Base-by-base conservation (phyloP, 64 coral and sea anemone species). In the Pocillopora damicornis region DNA sequence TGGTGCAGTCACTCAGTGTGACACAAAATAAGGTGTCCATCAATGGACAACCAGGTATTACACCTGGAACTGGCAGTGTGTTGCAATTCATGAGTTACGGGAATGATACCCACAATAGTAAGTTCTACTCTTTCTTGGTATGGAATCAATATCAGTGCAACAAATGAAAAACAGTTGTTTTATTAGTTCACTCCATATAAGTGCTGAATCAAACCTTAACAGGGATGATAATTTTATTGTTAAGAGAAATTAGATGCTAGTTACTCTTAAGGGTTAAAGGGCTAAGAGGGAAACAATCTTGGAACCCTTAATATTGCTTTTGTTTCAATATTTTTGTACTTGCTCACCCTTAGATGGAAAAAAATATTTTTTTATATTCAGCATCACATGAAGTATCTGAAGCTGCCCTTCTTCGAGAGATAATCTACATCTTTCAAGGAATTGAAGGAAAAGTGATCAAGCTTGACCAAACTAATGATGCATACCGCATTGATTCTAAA, bases 391-490 rank as follows among this genome's bases (percentile, higher is more conserved):
- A 98, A 88, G 80, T 92, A 61, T 95, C 96, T 35, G 96, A 98
- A 87, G 90, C 90, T 45, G 59, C 89, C 11, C 90, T 98, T 3
- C 80, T 98, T 35, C 91, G 93, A 66, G 96, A 98, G 37, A 90
- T 98, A 13, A 98, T 98, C 30, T 98, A 95, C 75, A 89, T 98
- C 15, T 98, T 98, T 75, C 96, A 98, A 90, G 96, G 96, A 73
- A 98, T 98, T 86, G 96, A 98, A 88, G 96, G 96, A 64, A 98
- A 94, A 51, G 80, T 95, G 3, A 98, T 98, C 56, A 98, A 98
- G 57, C 89, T 91, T 79, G 96, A 98, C 65, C 92, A 94, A 14
- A 67, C 90, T 9, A 87, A 77, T 36, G 96, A 98, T 92, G 93
- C 93, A 3, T 98, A 95, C 88, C 81, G 96, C 35, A 95, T 98